phyloP scores from a whole-genome alignment of 2,888 invertebrate species.

The Schizaphis graminum region DNA sequence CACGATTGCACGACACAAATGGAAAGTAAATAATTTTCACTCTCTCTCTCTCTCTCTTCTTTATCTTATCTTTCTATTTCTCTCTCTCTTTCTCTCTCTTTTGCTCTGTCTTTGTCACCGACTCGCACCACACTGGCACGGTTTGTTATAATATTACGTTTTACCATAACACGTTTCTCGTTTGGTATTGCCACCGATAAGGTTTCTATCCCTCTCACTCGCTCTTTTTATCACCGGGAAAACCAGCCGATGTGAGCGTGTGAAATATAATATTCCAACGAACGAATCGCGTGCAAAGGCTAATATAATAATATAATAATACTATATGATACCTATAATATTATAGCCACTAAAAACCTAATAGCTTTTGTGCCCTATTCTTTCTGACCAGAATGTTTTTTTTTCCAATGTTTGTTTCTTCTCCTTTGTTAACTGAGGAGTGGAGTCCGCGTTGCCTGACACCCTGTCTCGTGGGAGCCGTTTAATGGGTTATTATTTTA shows the following conservation, averaged over 20 bases:
- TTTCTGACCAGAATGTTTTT: slow-evolving; percentile 12
- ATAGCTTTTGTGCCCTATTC: slow-evolving; percentile 25
- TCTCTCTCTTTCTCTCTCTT: background rate
- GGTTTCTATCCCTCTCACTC: background rate
- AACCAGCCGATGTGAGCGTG: slow-evolving; percentile 13
- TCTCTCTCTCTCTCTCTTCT: background rate
- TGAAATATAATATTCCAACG: slow-evolving; percentile 51
- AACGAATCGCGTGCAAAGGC: slow-evolving; percentile 52
- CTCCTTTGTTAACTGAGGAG: background rate
- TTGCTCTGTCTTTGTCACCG: background rate
- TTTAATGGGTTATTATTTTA: background rate
- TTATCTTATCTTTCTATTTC: background rate
- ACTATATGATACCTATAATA: background rate
- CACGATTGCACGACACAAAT: slow-evolving; percentile 34
- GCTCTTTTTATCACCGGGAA: background rate
- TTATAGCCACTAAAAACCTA: slow-evolving; percentile 18
- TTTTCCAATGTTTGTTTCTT: background rate
- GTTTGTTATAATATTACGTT: background rate
- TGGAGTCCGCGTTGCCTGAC: background rate
- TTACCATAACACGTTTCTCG: background rate
- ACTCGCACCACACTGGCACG: background rate
- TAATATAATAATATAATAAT: slow-evolving; percentile 2
- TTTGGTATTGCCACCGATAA: background rate
- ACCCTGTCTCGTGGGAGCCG: background rate
- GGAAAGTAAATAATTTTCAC: slow-evolving; percentile 45